Conservation (phyloP, 1,140 invertebrate species). For the Trichonephila clavipes region DNA sequence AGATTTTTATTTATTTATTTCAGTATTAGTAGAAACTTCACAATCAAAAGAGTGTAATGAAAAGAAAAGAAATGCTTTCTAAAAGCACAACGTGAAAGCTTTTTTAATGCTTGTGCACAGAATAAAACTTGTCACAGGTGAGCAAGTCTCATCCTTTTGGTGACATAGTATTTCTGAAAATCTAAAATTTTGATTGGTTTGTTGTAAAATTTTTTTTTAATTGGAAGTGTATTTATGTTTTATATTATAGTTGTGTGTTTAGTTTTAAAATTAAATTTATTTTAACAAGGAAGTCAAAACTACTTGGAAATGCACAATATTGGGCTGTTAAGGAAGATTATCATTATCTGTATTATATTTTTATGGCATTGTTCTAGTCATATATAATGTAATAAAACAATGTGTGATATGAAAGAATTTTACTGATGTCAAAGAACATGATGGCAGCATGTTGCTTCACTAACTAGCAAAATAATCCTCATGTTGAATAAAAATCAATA, state of each 20-base stretch:
- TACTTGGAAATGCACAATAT: slow-evolving; percentile 62
- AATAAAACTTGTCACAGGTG: slow-evolving; percentile 57
- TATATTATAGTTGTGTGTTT: neutral
- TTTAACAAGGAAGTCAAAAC: neutral
- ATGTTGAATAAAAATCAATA: slow-evolving; percentile 71
- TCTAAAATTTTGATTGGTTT: neutral
- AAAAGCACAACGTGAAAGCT: neutral
- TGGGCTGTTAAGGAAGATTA: slow-evolving; percentile 42
- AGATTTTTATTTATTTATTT: slow-evolving; percentile 46
- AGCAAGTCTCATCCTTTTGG: slow-evolving; percentile 65
- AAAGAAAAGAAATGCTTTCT: neutral
- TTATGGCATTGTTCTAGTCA: slow-evolving; percentile 73
- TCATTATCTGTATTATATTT: slow-evolving; percentile 45
- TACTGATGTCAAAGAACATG: slow-evolving; percentile 52
- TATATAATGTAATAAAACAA: slow-evolving; percentile 57
- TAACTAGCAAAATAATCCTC: slow-evolving; percentile 49
- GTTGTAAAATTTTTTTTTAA: too few species aligned
- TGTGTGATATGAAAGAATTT: slow-evolving; percentile 63
- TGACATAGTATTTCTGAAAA: slow-evolving; percentile 55
- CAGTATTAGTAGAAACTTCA: neutral
- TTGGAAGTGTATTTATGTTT: neutral
- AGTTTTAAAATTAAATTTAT: neutral
- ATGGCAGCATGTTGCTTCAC: slow-evolving; percentile 66
- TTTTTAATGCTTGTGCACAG: neutral
- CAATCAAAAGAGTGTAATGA: neutral